Evolutionary conservation across 2,888 invertebrate species (phyloP), one percentile per base, ranked within the genome.

Genomic region (Apoda limacodes): DNA sequence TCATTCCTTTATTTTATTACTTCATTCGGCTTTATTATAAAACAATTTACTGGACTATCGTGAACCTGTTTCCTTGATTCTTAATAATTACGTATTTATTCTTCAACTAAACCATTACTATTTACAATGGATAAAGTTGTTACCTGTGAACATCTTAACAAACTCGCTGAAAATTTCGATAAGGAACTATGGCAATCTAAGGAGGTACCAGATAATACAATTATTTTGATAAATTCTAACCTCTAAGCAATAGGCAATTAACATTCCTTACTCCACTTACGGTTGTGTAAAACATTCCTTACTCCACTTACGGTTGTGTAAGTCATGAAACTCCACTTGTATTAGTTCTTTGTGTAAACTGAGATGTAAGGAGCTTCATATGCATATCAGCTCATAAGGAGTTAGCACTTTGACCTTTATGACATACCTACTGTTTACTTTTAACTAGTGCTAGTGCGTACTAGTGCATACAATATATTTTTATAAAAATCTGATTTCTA

Each of bases 111-210:
- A 48, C 51, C 44, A 46, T 48, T 58, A 45, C 47, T 55, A 46
- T 43, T 43, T 48, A 54, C 51, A 56, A 80, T 78, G 78, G 74
- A 78, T 61, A 75, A 65, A 63, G 69, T 68, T 50, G 63, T 68
- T 50, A 78, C 76, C 33, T 82, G 81, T 57, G 78, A 80, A 39
- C 81, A 82, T 53, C 58, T 81, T 26, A 76, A 78, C 48, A 75
- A 71, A 42, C 53, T 81, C 22, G 59, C 64, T 34, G 71, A 72
- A 37, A 49, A 51, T 17, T 17, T 78, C 11, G 69, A 57, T 35
- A 71, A 70, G 50, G 74, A 81, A 29, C 48, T 78, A 39, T 81
- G 76, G 76, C 68, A 70, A 44, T 51, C 68, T 28, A 80, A 71
- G 50, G 78, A 81, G 65, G 81, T 80, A 54, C 59, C 51, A 37